Percentiles rank a stretch among this genome's conserved stretches.
phyloP scores from a whole-genome alignment of 1,140 invertebrate genomes.

The Anastrepha ludens region DNA sequence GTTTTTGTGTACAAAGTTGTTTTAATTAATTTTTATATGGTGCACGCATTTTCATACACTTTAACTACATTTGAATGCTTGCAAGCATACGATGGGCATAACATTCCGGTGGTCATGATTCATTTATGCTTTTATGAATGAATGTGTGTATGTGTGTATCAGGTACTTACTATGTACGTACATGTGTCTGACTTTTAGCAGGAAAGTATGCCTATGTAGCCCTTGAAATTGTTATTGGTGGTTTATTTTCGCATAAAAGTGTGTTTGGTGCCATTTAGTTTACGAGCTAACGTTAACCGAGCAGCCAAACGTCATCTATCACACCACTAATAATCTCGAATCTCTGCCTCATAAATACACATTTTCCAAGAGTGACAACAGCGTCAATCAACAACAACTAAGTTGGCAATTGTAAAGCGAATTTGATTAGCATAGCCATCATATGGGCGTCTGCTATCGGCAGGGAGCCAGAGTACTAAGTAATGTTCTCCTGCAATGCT shows the following conservation, averaged over 20 bases:
- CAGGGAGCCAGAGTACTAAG: not conserved
- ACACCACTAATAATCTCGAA: not conserved
- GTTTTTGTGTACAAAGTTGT: constrained; percentile 14
- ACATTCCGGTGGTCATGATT: not conserved
- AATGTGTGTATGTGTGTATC: no score
- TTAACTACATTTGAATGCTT: not conserved
- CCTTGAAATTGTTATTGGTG: constrained; percentile 9
- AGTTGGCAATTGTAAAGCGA: not conserved
- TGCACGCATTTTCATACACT: not conserved
- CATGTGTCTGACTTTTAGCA: no score
- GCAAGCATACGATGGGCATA: not conserved
- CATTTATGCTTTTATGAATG: not conserved
- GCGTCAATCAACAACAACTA: not conserved
- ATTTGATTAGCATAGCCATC: not conserved
- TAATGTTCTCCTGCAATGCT: no score
- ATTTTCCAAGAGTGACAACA: not conserved
- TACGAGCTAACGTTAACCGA: constrained; percentile 7
- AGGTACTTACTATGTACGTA: no score
- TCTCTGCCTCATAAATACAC: no score
- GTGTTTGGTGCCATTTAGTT: not conserved
- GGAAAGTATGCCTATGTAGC: not conserved
- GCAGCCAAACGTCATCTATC: not conserved
- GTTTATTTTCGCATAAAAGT: constrained; percentile 19
- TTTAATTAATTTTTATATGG: constrained; percentile 21
- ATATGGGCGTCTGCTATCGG: not conserved